Base-by-base conservation (phyloP, 2,888 invertebrate genomes). In the Ochlodes sylvanus region DNA sequence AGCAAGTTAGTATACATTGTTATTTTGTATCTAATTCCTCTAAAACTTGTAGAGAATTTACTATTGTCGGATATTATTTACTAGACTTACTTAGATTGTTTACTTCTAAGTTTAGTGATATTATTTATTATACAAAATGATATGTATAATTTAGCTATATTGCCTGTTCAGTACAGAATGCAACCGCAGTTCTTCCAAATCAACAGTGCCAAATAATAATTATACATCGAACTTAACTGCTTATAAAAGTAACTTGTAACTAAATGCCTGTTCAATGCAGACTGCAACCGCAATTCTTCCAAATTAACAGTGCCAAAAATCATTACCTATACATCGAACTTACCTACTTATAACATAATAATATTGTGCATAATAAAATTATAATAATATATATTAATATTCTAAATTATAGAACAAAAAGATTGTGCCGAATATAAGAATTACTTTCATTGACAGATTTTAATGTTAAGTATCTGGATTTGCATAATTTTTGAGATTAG, bases 141-240 rank as follows among this genome's bases (percentile, higher is more conserved):
- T 27, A 27, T 4, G 3, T 27, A 27, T 4, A 19, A 38, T 19
- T 19, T 19, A 38, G 4, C 27, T 58, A 21, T 27, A 27, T n/a
- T 42, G 42, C 58, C 58, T 58, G 58, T 58, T 58, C 21, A 58
- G 58, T 58, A 58, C 62, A 55, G 41, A 56, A 32, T 21, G n/a
- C 19, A 50, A 55, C 32, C 21, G 42, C 50, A 17, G 68, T 75
- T 77, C 77, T 79, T 79, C 77, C 76, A 72, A 61, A 69, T 52
- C 65, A 65, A 71, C 73, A 77, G 79, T 79, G 79, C 80, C 79
- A 79, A 79, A 79, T 61, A 79, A 79, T 61, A 38, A 63, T 58
- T 56, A 21, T 47, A 54, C 54, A 42, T 57, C 47, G 50, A 27
- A 38, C 10, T 12, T 10, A 38, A 10, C 38, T 38, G 12, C 10